phyloP scores from a whole-genome alignment of 2,113 vertebrate genomes.

The Panthera uncia region DNA sequence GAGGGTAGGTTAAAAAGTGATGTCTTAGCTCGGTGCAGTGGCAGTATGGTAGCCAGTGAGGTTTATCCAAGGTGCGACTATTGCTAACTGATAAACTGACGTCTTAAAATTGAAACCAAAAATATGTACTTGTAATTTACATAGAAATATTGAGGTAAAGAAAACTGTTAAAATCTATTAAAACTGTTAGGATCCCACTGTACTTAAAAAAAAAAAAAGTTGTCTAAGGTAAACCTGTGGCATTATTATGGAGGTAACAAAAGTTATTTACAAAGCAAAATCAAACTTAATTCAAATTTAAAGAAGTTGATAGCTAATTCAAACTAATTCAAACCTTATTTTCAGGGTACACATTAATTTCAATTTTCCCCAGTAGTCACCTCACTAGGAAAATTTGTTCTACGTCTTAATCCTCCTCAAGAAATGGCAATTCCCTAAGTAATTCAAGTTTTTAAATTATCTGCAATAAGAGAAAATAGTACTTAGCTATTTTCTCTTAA shows the following conservation, averaged over 20 bases:
- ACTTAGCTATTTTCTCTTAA: neutral
- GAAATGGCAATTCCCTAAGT: neutral
- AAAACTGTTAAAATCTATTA: neutral
- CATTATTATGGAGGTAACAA: neutral
- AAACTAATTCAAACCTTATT: neutral
- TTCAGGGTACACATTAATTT: neutral
- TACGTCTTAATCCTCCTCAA: neutral
- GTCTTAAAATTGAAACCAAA: neutral
- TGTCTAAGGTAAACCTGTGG: neutral
- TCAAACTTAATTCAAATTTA: neutral
- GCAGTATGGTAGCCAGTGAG: too few relatives aligned
- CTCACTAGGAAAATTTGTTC: neutral
- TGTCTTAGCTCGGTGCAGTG: neutral
- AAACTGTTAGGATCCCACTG: neutral
- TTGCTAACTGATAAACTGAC: neutral
- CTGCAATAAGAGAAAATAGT: neutral
- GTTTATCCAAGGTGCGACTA: too few relatives aligned
- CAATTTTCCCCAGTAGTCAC: neutral
- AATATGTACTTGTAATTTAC: neutral
- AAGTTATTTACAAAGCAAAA: slow-evolving; percentile 33
- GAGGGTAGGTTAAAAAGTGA: neutral
- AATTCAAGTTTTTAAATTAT: slow-evolving; percentile 2
- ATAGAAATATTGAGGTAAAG: neutral
- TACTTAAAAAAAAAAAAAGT: neutral
- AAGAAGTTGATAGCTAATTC: neutral